phyloP scores from a whole-genome alignment of 1,140 invertebrate species.

The Bombus picipes region DNA sequence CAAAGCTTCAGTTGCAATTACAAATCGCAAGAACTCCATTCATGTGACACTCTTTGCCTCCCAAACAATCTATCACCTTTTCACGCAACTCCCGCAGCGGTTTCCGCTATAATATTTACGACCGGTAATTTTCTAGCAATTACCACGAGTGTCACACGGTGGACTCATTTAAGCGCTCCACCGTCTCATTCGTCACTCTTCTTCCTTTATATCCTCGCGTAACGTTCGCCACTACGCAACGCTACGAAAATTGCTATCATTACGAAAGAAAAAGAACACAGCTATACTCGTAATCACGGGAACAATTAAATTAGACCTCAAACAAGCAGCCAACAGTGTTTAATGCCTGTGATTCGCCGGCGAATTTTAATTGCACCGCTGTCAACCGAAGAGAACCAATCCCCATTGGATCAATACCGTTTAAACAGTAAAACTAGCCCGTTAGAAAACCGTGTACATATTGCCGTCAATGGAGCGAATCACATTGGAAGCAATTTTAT shows the following conservation, averaged over 20 bases:
- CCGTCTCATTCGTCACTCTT: neutral
- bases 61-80: constrained; percentile 5
- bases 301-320: constrained; percentile 30
- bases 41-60: neutral
- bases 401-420: neutral
- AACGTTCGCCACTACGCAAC: neutral
- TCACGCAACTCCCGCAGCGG: neutral
- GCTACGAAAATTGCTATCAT: neutral
- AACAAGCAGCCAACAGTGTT: neutral
- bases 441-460: neutral
- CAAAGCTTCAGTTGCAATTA: neutral
- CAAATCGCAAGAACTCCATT: neutral
- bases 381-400: constrained; percentile 53
- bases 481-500: neutral
- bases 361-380: constrained; percentile 52
- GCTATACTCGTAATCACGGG: neutral
- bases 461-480: neutral
- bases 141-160: neutral
- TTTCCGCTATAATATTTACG: constrained; percentile 8
- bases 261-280: neutral
- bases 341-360: neutral
- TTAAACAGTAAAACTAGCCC: constrained; percentile 19
- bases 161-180: neutral
- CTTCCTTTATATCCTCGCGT: too few relatives aligned
- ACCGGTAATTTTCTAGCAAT: constrained; percentile 34